Conservation (phyloP, 2,888 invertebrate genomes). For the Luffia ferchaultella region DNA sequence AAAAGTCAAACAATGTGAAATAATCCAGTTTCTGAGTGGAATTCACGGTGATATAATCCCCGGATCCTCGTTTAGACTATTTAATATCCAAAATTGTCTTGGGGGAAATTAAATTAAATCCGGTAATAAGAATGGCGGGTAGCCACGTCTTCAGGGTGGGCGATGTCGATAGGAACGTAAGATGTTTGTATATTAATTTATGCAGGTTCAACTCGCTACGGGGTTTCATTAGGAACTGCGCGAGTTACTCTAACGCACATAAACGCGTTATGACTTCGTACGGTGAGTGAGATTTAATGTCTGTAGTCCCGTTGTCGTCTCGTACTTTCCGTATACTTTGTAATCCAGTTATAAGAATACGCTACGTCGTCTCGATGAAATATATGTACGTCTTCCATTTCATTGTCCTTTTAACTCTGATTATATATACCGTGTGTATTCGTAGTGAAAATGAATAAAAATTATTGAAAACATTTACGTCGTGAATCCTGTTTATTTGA, state of each 20-base stretch:
- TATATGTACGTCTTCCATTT: too few species aligned
- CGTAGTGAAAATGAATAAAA: too few species aligned
- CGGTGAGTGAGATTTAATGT: neutral
- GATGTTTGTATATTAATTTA: conserved; percentile 29
- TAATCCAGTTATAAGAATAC: conserved; percentile 3
- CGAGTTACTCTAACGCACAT: conserved; percentile 37
- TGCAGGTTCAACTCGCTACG: conserved; percentile 33
- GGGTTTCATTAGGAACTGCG: conserved; percentile 40
- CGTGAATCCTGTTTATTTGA: too few species aligned
- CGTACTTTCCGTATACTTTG: neutral
- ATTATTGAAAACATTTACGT: too few species aligned
- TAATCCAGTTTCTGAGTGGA: neutral
- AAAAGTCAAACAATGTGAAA: neutral
- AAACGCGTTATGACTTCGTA: conserved; percentile 38
- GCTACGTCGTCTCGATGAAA: too few species aligned
- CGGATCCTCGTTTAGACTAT: neutral
- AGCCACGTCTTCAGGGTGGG: neutral
- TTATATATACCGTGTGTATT: too few species aligned
- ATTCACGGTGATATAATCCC: neutral
- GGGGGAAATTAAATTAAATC: neutral
- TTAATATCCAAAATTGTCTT: neutral
- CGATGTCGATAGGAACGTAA: neutral
- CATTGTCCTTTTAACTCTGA: too few species aligned
- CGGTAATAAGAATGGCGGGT: neutral
- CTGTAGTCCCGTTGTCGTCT: neutral